Conservation (phyloP, 2,888 invertebrate species). For the Isotomurus palustris region DNA sequence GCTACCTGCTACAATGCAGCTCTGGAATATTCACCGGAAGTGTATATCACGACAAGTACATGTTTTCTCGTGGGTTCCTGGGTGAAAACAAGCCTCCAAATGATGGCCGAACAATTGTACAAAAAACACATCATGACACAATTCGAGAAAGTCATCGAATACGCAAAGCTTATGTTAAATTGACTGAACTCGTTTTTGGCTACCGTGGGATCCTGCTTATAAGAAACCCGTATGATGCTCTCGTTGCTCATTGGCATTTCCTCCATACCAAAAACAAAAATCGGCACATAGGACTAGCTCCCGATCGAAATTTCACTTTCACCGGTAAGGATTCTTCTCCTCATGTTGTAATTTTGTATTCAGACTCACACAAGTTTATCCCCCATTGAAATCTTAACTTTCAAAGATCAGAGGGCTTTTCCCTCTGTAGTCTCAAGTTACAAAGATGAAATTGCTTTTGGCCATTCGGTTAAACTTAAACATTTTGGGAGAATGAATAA, state of each 20-base stretch:
- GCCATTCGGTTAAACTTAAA: no score
- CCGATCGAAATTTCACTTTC: not conserved
- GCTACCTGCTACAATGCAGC: conserved; percentile 49
- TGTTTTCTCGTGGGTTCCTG: conserved; percentile 44
- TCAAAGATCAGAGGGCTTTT: no score
- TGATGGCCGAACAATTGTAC: conserved; percentile 48
- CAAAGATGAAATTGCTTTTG: not conserved
- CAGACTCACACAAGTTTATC: not conserved
- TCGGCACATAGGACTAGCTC: no score
- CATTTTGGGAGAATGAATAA: no score
- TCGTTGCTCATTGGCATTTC: conserved; percentile 47
- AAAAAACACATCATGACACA: conserved; percentile 49
- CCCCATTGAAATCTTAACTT: not conserved
- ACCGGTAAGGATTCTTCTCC: not conserved
- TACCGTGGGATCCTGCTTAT: conserved; percentile 48
- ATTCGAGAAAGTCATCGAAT: conserved; percentile 22
- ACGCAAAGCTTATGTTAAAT: conserved; percentile 32
- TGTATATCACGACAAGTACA: conserved; percentile 47
- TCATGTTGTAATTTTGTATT: not conserved
- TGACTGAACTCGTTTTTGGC: conserved; percentile 42
- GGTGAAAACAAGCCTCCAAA: conserved; percentile 48
- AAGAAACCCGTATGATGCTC: conserved; percentile 49
- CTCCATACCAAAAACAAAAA: not conserved
- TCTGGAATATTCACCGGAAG: conserved; percentile 49
- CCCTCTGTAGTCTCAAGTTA: conserved; percentile 2